These are phyloP conservation scores for Anniella stebbinsi DNA, from an alignment of 2,797 vertebrate species.

Conservation along the genomic window DNA sequence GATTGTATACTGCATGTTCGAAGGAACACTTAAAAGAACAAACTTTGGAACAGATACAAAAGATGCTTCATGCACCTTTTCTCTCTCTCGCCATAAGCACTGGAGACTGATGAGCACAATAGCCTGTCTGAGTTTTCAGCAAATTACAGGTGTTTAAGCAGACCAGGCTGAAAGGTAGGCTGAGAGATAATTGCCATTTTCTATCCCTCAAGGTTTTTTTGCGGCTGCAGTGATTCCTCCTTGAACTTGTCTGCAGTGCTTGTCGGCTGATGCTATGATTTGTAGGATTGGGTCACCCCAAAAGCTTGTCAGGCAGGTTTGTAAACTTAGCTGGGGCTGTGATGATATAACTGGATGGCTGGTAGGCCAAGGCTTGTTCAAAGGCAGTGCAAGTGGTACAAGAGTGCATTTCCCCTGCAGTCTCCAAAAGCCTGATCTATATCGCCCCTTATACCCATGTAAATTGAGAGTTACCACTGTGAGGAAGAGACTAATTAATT, in stretches of 20 bases:
- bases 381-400: neutral
- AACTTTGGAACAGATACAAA: constrained; percentile 33
- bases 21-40: neutral
- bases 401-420: neutral
- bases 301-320: constrained; percentile 68
- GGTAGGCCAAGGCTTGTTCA: constrained; percentile 23
- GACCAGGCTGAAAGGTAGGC: constrained; percentile 50
- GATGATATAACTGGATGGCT: constrained; percentile 28
- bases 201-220: constrained; percentile 57
- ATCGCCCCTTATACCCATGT: neutral
- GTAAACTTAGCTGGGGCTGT: constrained; percentile 28
- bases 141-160: constrained; percentile 64
- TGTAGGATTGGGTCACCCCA: constrained; percentile 42
- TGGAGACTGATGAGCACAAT: constrained; percentile 32
- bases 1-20: constrained; percentile 1
- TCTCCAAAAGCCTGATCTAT: neutral
- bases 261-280: constrained; percentile 26
- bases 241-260: constrained; percentile 51
- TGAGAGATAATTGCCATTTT: constrained; percentile 69
- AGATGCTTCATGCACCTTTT: neutral
- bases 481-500: neutral
- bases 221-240: constrained; percentile 18
- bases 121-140: constrained; percentile 58
- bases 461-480: constrained; percentile 23
- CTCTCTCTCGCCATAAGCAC: constrained; percentile 46